A percentile compares a stretch with the other conserved stretches of the same genome.
phyloP scores from a whole-genome alignment of 2,888 invertebrate species.

The Drosophila rellima region DNA sequence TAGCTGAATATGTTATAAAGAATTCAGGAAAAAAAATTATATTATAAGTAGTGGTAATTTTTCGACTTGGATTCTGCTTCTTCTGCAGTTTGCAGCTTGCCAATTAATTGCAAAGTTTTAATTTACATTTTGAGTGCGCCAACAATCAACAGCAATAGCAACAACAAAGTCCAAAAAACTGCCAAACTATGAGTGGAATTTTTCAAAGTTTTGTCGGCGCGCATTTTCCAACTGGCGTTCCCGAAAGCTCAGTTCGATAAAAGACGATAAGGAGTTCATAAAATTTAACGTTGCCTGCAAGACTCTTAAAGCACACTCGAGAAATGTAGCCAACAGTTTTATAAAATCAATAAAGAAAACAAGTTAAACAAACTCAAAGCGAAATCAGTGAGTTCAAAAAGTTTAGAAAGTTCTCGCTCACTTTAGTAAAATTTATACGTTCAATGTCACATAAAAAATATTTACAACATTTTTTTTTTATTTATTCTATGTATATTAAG shows the following conservation, averaged over 20 bases:
- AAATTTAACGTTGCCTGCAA: conserved; percentile 39
- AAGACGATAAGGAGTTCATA: conserved; percentile 25
- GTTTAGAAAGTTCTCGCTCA: conserved; percentile 53
- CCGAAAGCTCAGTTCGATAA: conserved; percentile 27
- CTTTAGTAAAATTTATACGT: conserved; percentile 27
- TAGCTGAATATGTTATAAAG: conserved; percentile 18
- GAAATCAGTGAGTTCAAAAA: conserved; percentile 43
- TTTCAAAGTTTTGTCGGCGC: conserved; percentile 40
- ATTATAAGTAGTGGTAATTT: conserved; percentile 24
- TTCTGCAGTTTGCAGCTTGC: conserved; percentile 36
- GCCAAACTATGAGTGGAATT: conserved; percentile 55
- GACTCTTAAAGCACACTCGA: conserved; percentile 41
- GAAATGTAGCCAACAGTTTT: conserved; percentile 41
- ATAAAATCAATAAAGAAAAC: conserved; percentile 50
- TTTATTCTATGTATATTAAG: conserved; percentile 24
- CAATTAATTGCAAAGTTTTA: conserved; percentile 58
- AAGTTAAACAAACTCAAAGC: conserved; percentile 9
- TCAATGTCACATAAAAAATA: conserved; percentile 45
- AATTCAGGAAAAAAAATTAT: conserved; percentile 11
- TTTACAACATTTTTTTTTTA: conserved; percentile 32
- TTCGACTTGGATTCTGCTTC: conserved; percentile 8
- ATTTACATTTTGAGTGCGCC: conserved; percentile 58
- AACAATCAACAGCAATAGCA: conserved; percentile 18
- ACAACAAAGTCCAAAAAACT: conserved; percentile 28
- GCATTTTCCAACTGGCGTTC: conserved; percentile 38